phyloP scores from a whole-genome alignment of 2,113 vertebrate species.

The Sialia sialis region DNA sequence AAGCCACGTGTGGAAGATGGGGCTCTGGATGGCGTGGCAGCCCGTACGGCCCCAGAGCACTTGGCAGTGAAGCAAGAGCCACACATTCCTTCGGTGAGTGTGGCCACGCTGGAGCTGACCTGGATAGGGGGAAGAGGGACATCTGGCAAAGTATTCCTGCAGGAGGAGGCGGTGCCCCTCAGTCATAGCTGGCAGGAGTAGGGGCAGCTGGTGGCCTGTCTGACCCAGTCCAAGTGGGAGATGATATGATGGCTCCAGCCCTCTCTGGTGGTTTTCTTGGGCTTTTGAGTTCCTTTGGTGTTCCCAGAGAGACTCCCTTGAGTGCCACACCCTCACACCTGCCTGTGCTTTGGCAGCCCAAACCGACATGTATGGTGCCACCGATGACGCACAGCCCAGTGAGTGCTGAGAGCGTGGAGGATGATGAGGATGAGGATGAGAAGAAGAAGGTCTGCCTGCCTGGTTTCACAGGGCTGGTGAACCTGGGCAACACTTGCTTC shows the following conservation, averaged over 20 bases:
- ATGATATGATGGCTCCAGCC: not conserved
- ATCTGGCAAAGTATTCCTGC: not conserved
- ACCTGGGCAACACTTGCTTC: conserved; percentile 98
- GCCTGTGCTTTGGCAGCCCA: conserved; percentile 76
- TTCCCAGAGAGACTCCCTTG: not conserved
- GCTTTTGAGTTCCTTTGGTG: not conserved
- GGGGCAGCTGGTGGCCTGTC: not conserved
- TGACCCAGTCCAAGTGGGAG: not conserved
- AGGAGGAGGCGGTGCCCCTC: not conserved
- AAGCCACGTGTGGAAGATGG: conserved; percentile 83
- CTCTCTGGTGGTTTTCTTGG: not conserved
- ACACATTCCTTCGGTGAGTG: conserved; percentile 81
- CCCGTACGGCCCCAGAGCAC: conserved; percentile 83
- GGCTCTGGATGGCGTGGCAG: conserved; percentile 80
- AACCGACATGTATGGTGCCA: conserved; percentile 97
- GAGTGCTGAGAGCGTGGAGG: conserved; percentile 81
- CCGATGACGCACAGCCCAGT: conserved; percentile 90
- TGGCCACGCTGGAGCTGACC: not conserved
- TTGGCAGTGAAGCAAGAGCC: conserved; percentile 87
- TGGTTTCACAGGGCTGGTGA: conserved; percentile 93
- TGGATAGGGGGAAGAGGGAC: not conserved
- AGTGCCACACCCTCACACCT: not conserved
- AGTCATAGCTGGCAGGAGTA: not conserved
- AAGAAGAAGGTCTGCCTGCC: conserved; percentile 95
- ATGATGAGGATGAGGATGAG: conserved; percentile 86